phyloP scores from a whole-genome alignment of 2,888 invertebrate species.

The Nysson spinosus region DNA sequence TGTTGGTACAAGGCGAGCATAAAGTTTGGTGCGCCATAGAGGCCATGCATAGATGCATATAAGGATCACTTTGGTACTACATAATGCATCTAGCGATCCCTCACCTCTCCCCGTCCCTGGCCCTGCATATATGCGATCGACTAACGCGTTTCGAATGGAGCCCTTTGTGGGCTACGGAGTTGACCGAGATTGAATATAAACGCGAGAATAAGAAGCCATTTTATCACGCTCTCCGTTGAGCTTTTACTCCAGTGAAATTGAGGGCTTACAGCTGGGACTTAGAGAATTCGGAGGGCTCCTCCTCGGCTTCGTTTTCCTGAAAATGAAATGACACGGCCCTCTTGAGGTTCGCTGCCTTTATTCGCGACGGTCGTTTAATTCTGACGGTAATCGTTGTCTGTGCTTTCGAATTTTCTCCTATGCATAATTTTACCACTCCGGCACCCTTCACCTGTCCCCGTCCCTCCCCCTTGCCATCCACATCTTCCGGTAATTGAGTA shows the following conservation, averaged over 20 bases:
- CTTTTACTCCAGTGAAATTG: constrained; percentile 75
- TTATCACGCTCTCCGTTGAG: constrained; percentile 73
- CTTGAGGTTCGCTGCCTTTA: constrained; percentile 1
- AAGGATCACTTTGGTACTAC: constrained; percentile 72
- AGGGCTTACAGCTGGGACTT: constrained; percentile 71
- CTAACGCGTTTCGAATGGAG: constrained; percentile 76
- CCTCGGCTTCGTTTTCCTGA: constrained; percentile 52
- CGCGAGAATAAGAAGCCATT: constrained; percentile 77
- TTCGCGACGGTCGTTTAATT: constrained; percentile 44
- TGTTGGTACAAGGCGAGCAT: constrained; percentile 37
- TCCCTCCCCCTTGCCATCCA: not conserved
- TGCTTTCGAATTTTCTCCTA: constrained; percentile 41
- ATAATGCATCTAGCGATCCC: constrained; percentile 71
- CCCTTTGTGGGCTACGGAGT: constrained; percentile 67
- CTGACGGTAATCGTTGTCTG: constrained; percentile 50
- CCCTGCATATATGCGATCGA: constrained; percentile 52
- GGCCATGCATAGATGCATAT: constrained; percentile 72
- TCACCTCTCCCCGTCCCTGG: constrained; percentile 18
- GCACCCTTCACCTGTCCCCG: not conserved
- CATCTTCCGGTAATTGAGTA: constrained; percentile 25
- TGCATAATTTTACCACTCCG: constrained; percentile 14
- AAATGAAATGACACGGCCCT: constrained; percentile 47
- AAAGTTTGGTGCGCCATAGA: constrained; percentile 41
- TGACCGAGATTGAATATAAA: constrained; percentile 76
- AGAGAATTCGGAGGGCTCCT: constrained; percentile 65